Percentiles rank a stretch among this genome's conserved stretches.
Conservation (phyloP, 1,140 invertebrate species). For the Holcopasites calliopsidis region DNA sequence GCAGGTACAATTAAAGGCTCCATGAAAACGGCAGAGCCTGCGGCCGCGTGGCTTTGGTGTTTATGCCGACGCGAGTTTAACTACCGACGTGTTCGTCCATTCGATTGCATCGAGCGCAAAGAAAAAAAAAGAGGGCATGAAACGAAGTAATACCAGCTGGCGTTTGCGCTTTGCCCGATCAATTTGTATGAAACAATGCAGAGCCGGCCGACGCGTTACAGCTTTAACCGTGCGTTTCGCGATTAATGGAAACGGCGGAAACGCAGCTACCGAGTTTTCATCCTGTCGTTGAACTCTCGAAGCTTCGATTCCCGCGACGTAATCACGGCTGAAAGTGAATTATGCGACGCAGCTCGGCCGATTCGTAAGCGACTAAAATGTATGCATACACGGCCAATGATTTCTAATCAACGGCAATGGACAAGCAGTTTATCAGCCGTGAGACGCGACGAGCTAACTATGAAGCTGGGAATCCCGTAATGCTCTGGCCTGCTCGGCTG, state of each 20-base stretch:
- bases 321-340: background rate
- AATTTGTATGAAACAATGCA: background rate
- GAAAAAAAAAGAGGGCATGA: background rate
- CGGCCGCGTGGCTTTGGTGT: background rate
- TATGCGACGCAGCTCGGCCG: background rate
- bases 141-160: background rate
- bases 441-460: conserved; percentile 25
- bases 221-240: background rate
- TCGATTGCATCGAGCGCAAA: background rate
- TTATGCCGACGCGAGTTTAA: background rate
- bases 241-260: background rate
- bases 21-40: background rate
- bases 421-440: conserved; percentile 31
- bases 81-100: background rate
- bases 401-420: conserved; percentile 26
- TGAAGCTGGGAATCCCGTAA: background rate
- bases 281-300: background rate
- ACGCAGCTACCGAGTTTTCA: background rate
- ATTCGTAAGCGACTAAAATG: conserved; percentile 26
- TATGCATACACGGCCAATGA: background rate
- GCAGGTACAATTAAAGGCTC: background rate
- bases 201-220: background rate
- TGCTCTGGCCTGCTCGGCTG: background rate
- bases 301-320: background rate
- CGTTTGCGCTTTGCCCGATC: background rate